Base-by-base conservation (phyloP, 2,113 vertebrate species). In the Lagenorhynchus albirostris region DNA sequence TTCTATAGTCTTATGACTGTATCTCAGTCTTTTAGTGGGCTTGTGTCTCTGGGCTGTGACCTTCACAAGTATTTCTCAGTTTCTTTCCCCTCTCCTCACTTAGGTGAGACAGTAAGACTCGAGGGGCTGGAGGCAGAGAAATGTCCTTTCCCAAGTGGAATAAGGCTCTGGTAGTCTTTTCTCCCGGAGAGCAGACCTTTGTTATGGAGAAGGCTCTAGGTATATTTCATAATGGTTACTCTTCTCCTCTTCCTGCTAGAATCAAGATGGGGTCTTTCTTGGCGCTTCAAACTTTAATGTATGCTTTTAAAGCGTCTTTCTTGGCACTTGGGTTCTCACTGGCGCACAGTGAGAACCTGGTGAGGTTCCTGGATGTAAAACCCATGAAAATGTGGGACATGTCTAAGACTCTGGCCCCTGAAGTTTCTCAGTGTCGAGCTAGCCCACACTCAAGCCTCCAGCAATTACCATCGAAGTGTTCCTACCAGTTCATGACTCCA, bases 211-310 rank as follows among this genome's bases (percentile, higher is more conserved):
- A 44, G 4, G 31, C 23, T 89, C 53, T 25, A 31, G 23, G 12
- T 55, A 20, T 73, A 85, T 67, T 67, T 70, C 14, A 96, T 44
- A 76, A 31, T 26, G 62, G 25, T 87, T 71, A 44, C 15, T 77
- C 47, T 53, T 70, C 18, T 95, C 67, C 18, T 95, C 60, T 70
- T 90, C 29, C 62, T 95, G 68, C 10, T 62, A 91, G 68, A 97
- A 86, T 47, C 74, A 93, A 77, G 44, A 77, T 36, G 36, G 44
- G 47, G 44, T 71, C 33, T 36, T 91, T 79, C 41, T 33, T 71
- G 20, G 23, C n/a, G 80, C 53, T 91, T 77, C 55, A 53, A 17
- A 53, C 53, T 53, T 17, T 53, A 53, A 17, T 53, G 50, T 17
- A 53, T 17, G 53, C 5, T 53, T 53, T 53, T 6, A 53, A 53